Base-by-base conservation (phyloP, 2,797 vertebrate species). In the Parambassis ranga region DNA sequence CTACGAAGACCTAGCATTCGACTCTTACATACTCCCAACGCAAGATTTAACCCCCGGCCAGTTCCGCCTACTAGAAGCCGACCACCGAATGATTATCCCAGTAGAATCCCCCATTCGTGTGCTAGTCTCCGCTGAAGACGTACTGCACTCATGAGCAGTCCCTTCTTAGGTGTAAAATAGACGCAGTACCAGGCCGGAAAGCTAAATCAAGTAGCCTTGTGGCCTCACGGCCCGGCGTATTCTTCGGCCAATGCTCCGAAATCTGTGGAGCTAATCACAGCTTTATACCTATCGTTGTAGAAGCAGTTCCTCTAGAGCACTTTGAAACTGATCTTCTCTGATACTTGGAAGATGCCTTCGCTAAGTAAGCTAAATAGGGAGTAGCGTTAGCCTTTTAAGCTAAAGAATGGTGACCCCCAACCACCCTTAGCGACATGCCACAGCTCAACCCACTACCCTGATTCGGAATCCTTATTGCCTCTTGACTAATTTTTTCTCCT, bases 261-360 rank as follows among this genome's bases (percentile, higher is more conserved):
- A 88, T 91, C 0, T 89, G 75, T 1, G 87, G 84, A 0, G 79
- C 79, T 0, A 87, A 90, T 0, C 82, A 89, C 4, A 90, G 88
- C 18, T 89, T 90, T 1, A 89, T 88, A 0, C 83, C 86, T 0
- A 85, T 90, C 0, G 66, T 86, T 0, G 24, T 89, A 0, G 86
- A 91, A 65, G 56, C 77, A 0, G 49, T 83, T 0, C 77, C 84
- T 0, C 1, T 89, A 1, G 13, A 66, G 30, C 38, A 75, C 3
- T 90, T 88, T 0, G 75, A 42, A 50, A 10, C 10, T 84, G 81
- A 53, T 65, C 64, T 0, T 30, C 0, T 0, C 0, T 43, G 0
- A 48, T 50, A 20, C 39, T 81, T 14, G n/a, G 32, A 83, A 79
- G 66, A 84, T 9, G 31, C n/a, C 75, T 7, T 86, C 82, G 56